A percentile compares a stretch with the other conserved stretches of the same genome.
Conservation (phyloP, 2,113 vertebrate genomes). For the Pollimyrus isidori region DNA sequence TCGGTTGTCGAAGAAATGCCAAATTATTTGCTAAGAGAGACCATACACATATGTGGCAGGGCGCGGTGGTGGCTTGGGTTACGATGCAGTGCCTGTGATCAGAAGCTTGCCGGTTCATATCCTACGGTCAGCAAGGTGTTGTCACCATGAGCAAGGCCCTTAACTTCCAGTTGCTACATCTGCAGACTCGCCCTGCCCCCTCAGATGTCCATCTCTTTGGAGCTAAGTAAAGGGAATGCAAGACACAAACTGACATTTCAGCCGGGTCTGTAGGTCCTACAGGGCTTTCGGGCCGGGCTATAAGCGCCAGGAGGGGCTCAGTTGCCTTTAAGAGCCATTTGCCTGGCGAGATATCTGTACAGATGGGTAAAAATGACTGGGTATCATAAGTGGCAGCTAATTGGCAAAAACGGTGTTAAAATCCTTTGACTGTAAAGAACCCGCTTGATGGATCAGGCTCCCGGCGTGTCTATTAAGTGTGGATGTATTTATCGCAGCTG, state of each 20-base stretch:
- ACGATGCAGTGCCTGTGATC: not conserved
- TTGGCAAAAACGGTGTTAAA: not conserved
- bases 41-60: not conserved
- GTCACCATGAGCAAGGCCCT: not conserved
- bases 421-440: not conserved
- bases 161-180: not conserved
- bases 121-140: not conserved
- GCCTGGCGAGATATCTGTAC: not conserved
- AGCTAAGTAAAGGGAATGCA: not conserved
- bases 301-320: not conserved
- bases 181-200: not conserved
- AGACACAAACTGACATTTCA: not conserved
- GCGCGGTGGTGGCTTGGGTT: not conserved
- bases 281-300: not conserved
- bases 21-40: not conserved
- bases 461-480: not conserved
- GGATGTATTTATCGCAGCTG: slow-evolving; percentile 4
- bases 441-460: not conserved
- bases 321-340: not conserved
- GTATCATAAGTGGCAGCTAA: not conserved
- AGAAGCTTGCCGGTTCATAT: not conserved
- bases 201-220: not conserved
- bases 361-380: not conserved
- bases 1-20: not conserved
- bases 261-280: not conserved